phyloP scores from a whole-genome alignment of 2,113 vertebrate species.

The Rhinolophus ferrumequinum region DNA sequence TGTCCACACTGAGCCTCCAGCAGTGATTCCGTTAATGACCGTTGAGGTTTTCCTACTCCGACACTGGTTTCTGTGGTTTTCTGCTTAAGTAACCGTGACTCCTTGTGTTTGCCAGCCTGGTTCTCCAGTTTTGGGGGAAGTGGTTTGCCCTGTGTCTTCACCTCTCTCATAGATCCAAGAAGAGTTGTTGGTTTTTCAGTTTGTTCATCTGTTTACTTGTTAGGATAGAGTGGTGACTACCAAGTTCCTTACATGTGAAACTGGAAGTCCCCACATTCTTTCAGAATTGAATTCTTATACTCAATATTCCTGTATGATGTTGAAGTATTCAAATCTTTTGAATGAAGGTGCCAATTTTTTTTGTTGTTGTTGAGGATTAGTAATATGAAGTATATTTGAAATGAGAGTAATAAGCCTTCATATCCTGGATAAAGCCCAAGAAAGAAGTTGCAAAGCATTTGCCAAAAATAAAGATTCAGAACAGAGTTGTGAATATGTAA shows the following conservation, averaged over 20 bases:
- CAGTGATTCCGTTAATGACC: neutral
- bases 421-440: neutral
- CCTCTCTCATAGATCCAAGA: neutral
- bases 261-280: neutral
- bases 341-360: neutral
- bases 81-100: neutral
- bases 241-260: neutral
- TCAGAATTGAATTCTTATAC: neutral
- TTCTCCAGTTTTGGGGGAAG: neutral
- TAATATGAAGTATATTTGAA: neutral
- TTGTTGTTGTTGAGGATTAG: neutral
- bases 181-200: neutral
- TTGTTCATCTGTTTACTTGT: neutral
- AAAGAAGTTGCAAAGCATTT: neutral
- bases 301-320: neutral
- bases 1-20: neutral
- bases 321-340: slow-evolving; percentile 12
- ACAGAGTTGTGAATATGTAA: slow-evolving; percentile 19
- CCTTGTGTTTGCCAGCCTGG: neutral
- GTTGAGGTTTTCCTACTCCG: neutral
- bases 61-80: neutral
- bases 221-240: neutral
- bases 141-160: neutral
- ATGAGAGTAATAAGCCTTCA: neutral
- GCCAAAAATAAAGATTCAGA: slow-evolving; percentile 24